Base-by-base conservation (phyloP, 2,888 invertebrate genomes). In the Orchesellides sinensis region DNA sequence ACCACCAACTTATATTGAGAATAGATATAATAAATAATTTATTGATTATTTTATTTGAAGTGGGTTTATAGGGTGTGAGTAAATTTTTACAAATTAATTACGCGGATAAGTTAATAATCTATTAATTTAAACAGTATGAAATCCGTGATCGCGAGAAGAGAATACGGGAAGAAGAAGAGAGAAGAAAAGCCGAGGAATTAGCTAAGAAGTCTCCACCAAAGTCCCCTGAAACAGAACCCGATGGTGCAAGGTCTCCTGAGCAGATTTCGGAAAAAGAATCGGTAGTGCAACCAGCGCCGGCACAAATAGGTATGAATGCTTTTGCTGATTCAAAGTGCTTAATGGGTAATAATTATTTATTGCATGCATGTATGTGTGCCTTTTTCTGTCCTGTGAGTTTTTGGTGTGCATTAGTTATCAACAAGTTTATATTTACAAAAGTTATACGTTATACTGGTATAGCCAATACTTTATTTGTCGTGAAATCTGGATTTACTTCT, bases 131-230 rank as follows among this genome's bases (percentile, higher is more conserved):
- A 21, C 91, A 98, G 98, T 98, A 96, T 92, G 98, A 98, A 93
- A 93, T 98, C 92, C 96, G 97, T 92, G 98, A 99, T 92, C 93
- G 96, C 92, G 96, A 96, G 91, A 93, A 96, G 89, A 93, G 95
- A 86, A 95, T 96, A 90, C 92, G 93, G 89, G 93, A 93, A 83
- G 92, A 92, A 85, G 93, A 93, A 88, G 91, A 92, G 86, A 92
- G 92, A 72, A 91, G 92, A 85, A 91, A 92, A 86, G 96, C 96
- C 89, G 94, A 95, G 86, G 95, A 96, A 89, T 94, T 95, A 88
- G 95, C 95, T 0, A 95, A 95, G 90, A 93, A 95, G 84, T 93
- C 94, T 88, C 92, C 93, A 86, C 92, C 92, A 19, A 88, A 88
- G 56, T 88, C 91, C 89, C 88, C 91, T 88, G 89, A 91, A 89